Conservation (phyloP, 2,113 vertebrate species). For the Thalassarche chlororhynchos region DNA sequence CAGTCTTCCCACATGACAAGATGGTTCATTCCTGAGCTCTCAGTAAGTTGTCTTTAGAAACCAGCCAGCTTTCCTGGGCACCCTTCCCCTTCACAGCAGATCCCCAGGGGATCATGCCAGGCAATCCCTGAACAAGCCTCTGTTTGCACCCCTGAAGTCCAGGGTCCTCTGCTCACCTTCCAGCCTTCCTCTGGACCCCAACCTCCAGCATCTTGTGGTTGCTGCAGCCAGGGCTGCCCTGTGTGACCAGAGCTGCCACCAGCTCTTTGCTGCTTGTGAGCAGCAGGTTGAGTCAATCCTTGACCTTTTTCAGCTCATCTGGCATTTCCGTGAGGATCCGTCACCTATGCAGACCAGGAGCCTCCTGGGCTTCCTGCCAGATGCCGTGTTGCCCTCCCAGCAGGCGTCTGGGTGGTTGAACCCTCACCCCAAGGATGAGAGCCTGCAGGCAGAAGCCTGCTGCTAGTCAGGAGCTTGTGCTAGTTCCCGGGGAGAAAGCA, state of each 20-base stretch:
- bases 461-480: not conserved
- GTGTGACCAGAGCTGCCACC: not conserved
- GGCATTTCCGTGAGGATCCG: not conserved
- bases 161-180: not conserved
- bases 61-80: not conserved
- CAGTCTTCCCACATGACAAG: not conserved
- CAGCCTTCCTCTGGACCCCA: not conserved
- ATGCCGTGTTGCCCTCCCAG: not conserved
- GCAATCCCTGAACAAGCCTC: not conserved
- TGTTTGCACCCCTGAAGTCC: not conserved
- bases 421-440: accelerated
- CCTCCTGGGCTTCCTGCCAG: not conserved
- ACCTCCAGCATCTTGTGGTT: not conserved
- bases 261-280: not conserved
- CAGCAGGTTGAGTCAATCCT: not conserved
- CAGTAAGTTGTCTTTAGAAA: not conserved
- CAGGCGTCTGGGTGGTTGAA: not conserved
- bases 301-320: not conserved
- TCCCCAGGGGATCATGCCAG: not conserved
- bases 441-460: not conserved
- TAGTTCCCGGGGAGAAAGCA: accelerated
- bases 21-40: not conserved
- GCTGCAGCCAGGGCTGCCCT: not conserved
- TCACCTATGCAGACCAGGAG: not conserved
- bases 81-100: not conserved